These are phyloP conservation scores for Halictus quadricinctus DNA, from an alignment of 2,888 invertebrate species.

Conservation along the genomic window DNA sequence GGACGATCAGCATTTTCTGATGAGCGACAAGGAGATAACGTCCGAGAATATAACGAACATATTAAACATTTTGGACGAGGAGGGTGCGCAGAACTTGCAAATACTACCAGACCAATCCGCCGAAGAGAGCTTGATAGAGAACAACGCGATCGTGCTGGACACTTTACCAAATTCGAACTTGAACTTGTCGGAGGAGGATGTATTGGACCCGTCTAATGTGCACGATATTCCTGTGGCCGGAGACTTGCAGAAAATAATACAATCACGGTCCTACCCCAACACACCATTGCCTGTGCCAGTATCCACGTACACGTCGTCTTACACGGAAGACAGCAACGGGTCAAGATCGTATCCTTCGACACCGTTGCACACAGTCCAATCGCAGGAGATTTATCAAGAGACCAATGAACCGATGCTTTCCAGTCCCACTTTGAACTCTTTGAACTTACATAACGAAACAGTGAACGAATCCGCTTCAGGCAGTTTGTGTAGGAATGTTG, in stretches of 20 bases:
- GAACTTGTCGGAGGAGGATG: constrained; percentile 68
- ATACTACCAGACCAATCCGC: constrained; percentile 71
- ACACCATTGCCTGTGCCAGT: constrained; percentile 79
- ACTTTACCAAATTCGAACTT: constrained; percentile 72
- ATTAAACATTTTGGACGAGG: constrained; percentile 85
- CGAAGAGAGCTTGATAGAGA: constrained; percentile 68
- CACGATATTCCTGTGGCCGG: constrained; percentile 70
- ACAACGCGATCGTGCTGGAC: constrained; percentile 67
- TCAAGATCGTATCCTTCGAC: constrained; percentile 92
- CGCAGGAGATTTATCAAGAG: constrained; percentile 74
- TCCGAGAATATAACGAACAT: constrained; percentile 87
- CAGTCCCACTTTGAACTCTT: constrained; percentile 78
- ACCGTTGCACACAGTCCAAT: constrained; percentile 83
- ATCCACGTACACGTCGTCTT: constrained; percentile 71
- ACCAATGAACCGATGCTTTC: constrained; percentile 80
- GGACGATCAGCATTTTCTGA: constrained; percentile 77
- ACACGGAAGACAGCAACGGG: constrained; percentile 77
- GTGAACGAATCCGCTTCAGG: constrained; percentile 63
- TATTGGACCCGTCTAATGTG: constrained; percentile 71
- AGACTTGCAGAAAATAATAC: constrained; percentile 76
- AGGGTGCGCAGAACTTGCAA: constrained; percentile 70
- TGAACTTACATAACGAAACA: constrained; percentile 74
- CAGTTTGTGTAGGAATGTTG: constrained; percentile 77
- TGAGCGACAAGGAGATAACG: constrained; percentile 80
- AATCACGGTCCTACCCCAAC: constrained; percentile 81